These are phyloP conservation scores for Coracopsis vasa DNA, from an alignment of 2,113 vertebrate genomes.

Conservation along the genomic window DNA sequence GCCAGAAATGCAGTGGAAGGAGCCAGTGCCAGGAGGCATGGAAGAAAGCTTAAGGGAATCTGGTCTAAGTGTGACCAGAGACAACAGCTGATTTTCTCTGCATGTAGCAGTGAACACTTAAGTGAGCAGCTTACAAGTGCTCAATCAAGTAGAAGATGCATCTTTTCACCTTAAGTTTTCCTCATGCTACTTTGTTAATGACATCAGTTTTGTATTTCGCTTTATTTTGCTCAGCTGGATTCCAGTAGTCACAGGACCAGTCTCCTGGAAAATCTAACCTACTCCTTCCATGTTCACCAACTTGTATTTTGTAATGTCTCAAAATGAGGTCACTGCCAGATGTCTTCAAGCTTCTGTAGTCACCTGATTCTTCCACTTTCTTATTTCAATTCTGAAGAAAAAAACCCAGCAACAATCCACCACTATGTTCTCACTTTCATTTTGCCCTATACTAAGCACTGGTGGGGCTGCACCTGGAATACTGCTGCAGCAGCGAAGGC, in stretches of 20 bases:
- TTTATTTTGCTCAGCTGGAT: neutral
- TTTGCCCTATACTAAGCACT: rapidly evolving
- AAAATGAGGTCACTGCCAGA: neutral
- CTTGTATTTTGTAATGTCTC: neutral
- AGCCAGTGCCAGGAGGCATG: too few relatives aligned
- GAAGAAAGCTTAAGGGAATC: neutral
- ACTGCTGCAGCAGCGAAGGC: neutral
- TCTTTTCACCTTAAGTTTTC: neutral
- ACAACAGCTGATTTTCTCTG: neutral
- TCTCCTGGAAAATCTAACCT: neutral
- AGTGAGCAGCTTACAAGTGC: neutral
- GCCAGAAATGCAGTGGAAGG: neutral
- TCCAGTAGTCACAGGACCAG: neutral
- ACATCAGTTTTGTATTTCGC: neutral
- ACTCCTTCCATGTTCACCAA: neutral
- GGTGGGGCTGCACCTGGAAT: neutral
- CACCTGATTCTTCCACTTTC: neutral
- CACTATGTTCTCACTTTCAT: neutral
- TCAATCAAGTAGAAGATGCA: neutral
- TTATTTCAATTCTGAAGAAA: neutral
- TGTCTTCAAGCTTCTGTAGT: neutral
- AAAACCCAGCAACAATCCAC: neutral
- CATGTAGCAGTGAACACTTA: neutral
- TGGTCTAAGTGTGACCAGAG: neutral
- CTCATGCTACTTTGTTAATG: neutral